Evolutionary conservation across 1,140 invertebrate species (phyloP).

Genomic region (Argopecten irradians): DNA sequence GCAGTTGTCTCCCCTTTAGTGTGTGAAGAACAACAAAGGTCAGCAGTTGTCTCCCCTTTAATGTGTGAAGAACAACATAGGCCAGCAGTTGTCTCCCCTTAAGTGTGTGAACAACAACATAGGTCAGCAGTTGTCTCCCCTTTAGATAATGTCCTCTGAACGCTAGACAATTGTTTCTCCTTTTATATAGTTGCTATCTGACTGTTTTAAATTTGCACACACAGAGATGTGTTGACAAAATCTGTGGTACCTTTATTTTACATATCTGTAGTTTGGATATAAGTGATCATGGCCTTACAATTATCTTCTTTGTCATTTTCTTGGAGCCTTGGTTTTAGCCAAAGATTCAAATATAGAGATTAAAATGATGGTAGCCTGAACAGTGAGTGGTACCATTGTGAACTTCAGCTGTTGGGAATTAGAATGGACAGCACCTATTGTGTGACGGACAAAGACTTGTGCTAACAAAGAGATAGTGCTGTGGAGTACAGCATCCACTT

Average conservation of each 20-base stretch:
- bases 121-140: not conserved
- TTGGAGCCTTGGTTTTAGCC: not conserved
- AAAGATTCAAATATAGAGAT: not conserved
- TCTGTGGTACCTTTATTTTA: no score
- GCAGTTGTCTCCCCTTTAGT: not conserved
- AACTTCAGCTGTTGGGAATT: not conserved
- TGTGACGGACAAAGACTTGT: no score
- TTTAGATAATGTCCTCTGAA: not conserved
- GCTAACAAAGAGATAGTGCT: no score
- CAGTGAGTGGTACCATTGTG: not conserved
- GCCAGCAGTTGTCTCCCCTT: not conserved
- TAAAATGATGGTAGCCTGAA: not conserved
- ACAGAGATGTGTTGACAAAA: no score
- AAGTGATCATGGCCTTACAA: not conserved
- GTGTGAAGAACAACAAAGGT: not conserved
- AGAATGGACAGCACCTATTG: not conserved
- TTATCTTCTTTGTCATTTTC: not conserved
- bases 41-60: not conserved
- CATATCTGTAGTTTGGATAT: not conserved
- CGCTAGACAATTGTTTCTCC: not conserved
- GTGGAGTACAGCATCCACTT: not conserved
- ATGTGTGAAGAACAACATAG: not conserved
- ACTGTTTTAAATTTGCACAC: no score
- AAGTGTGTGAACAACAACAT: not conserved
- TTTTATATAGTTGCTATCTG: no score